These are phyloP conservation scores for Merluccius polli DNA, from an alignment of 2,797 vertebrate species.

Conservation along the genomic window DNA sequence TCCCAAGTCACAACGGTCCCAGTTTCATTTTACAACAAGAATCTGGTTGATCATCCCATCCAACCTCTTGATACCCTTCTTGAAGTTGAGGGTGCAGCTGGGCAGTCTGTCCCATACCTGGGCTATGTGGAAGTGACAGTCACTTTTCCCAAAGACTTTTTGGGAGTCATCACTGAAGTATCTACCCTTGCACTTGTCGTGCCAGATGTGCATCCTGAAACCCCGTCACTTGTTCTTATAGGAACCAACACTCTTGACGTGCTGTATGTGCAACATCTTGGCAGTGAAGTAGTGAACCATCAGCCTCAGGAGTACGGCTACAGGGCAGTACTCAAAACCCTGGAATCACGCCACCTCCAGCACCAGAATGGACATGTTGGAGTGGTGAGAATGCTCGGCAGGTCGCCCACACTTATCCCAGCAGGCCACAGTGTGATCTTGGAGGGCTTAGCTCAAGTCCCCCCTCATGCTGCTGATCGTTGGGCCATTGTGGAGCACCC, in stretches of 20 bases:
- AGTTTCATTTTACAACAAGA: conserved; percentile 13
- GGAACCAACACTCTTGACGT: conserved; percentile 24
- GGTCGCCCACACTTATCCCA: not conserved
- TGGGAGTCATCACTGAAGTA: not conserved
- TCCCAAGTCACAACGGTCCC: conserved; percentile 19
- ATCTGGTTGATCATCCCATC: not conserved
- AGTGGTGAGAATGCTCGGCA: not conserved
- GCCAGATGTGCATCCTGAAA: not conserved
- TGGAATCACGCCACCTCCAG: not conserved
- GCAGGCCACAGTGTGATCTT: conserved; percentile 10
- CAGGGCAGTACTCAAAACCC: conserved; percentile 8
- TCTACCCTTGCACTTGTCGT: conserved; percentile 17
- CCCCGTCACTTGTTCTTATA: conserved; percentile 3
- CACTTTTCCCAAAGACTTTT: not conserved
- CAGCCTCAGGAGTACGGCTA: not conserved
- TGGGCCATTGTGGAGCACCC: conserved; percentile 17
- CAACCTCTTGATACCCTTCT: not conserved
- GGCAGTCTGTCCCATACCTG: conserved; percentile 3
- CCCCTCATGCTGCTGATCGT: not conserved
- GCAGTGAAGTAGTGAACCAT: not conserved
- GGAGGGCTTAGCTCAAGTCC: not conserved
- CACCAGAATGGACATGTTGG: not conserved
- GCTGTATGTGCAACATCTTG: conserved; percentile 8
- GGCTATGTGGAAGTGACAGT: not conserved
- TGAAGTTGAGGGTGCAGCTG: conserved; percentile 6